Evolutionary conservation across 2,113 vertebrate species (phyloP).

Genomic region (Lanius ludovicianus): DNA sequence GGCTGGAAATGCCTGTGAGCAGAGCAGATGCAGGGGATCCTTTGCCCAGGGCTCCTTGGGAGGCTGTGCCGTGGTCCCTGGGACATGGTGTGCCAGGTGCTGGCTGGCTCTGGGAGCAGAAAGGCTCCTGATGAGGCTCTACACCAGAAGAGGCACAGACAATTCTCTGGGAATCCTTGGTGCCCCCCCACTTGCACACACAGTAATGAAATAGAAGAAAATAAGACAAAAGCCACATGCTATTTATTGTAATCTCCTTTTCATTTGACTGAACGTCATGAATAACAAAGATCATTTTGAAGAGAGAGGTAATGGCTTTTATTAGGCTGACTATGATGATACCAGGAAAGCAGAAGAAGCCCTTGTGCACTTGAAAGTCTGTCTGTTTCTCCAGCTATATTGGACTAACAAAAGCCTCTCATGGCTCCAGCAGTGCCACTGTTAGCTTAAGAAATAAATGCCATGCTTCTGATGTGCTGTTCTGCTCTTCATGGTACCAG

Average conservation of each 20-base stretch:
- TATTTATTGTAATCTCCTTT: background rate
- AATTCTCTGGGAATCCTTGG: background rate
- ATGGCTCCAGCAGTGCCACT: background rate
- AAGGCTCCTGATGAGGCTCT: background rate
- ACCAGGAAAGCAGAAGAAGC: background rate
- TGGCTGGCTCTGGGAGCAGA: background rate
- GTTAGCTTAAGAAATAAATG: background rate
- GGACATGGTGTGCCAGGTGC: background rate
- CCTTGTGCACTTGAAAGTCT: background rate
- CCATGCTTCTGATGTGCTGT: background rate
- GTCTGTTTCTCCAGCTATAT: background rate
- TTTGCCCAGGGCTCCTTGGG: background rate
- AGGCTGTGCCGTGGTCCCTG: background rate
- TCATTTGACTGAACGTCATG: background rate
- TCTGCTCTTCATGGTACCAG: background rate
- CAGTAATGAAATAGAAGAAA: background rate
- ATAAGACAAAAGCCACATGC: background rate
- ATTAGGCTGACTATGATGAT: background rate
- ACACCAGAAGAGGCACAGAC: background rate
- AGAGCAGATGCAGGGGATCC: background rate
- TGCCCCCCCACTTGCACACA: background rate
- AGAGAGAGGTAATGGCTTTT: background rate
- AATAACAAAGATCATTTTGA: background rate
- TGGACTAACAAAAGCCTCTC: background rate
- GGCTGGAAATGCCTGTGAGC: conserved; percentile 13